Conservation (phyloP, 2,888 invertebrate genomes). For the Lomographa bimaculata region DNA sequence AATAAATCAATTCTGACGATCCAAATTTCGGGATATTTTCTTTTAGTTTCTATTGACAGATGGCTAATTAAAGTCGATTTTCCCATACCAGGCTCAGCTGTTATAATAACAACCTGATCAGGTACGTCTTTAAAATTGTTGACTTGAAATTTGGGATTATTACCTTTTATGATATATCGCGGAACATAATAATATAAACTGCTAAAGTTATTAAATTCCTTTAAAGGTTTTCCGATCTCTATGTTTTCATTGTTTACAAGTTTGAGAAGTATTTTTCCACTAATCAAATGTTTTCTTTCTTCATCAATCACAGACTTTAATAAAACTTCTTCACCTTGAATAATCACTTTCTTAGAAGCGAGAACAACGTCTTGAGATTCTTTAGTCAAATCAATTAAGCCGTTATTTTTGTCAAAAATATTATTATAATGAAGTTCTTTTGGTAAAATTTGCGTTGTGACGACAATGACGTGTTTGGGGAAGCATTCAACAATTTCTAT, state of each 20-base stretch:
- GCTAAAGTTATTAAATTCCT: slow-evolving; percentile 1
- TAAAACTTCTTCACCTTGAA: slow-evolving; percentile 3
- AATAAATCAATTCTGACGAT: slow-evolving; percentile 11
- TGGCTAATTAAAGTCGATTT: slow-evolving; percentile 12
- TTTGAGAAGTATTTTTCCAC: neutral
- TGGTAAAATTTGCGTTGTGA: neutral
- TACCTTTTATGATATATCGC: neutral
- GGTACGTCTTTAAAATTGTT: slow-evolving; percentile 3
- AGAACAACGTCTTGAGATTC: slow-evolving; percentile 1
- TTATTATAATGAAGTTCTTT: neutral
- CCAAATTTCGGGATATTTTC: slow-evolving; percentile 3
- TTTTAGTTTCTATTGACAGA: slow-evolving; percentile 12
- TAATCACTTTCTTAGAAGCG: neutral
- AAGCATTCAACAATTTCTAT: neutral
- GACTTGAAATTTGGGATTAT: neutral
- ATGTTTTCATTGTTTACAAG: slow-evolving; percentile 2
- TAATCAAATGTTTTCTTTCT: slow-evolving; percentile 2
- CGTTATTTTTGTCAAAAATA: slow-evolving; percentile 1
- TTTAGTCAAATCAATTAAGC: slow-evolving; percentile 1
- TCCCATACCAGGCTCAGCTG: slow-evolving; percentile 29
- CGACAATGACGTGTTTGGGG: slow-evolving; percentile 1
- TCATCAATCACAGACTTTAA: neutral
- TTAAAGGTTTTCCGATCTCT: slow-evolving; percentile 2
- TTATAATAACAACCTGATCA: slow-evolving; percentile 1
- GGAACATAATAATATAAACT: neutral